phyloP scores from a whole-genome alignment of 2,113 vertebrate genomes.

The Corythornis cristatus region DNA sequence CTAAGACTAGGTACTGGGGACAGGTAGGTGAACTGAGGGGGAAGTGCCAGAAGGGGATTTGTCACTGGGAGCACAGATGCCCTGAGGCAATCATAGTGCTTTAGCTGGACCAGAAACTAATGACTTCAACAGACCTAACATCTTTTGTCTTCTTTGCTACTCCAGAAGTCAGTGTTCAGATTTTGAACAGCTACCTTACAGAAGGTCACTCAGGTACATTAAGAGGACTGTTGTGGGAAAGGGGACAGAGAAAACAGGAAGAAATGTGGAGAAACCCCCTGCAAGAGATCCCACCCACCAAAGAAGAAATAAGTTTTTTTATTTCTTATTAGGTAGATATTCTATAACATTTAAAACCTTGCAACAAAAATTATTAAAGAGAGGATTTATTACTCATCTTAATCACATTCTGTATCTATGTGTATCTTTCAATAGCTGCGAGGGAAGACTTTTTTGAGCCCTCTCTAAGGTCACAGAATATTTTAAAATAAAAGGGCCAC shows the following conservation, averaged over 20 bases:
- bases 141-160: background rate
- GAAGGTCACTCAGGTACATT: background rate
- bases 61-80: background rate
- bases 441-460: background rate
- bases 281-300: background rate
- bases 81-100: background rate
- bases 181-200: background rate
- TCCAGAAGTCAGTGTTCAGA: background rate
- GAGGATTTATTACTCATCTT: background rate
- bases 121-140: background rate
- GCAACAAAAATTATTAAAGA: background rate
- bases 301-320: background rate
- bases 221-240: background rate
- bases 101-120: background rate
- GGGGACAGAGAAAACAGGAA: background rate
- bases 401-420: background rate
- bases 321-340: background rate
- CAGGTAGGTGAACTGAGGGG: fast-evolving
- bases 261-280: background rate
- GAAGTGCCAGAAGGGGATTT: background rate
- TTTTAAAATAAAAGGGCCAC: background rate
- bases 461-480: background rate
- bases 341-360: background rate
- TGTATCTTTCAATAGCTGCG: background rate
- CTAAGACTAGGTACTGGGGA: background rate